phyloP scores from a whole-genome alignment of 2,888 invertebrate species.

The Lypha dubia region DNA sequence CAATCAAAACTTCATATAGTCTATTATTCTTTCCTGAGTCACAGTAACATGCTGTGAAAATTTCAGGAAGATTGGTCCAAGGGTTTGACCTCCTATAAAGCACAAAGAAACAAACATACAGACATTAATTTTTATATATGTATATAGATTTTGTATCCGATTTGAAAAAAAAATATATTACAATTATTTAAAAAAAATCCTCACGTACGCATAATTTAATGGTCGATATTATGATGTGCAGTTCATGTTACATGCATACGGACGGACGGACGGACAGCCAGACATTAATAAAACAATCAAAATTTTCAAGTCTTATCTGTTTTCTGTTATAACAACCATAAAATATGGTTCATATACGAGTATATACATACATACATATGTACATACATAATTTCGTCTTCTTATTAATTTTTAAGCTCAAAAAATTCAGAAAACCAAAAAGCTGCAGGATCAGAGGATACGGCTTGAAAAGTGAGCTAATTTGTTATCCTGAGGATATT shows the following conservation, averaged over 20 bases:
- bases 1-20: too few species aligned
- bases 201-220: conserved; percentile 72
- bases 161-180: conserved; percentile 60
- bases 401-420: background rate
- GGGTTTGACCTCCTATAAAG: too few species aligned
- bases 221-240: conserved; percentile 61
- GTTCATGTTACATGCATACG: conserved; percentile 53
- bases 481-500: too few species aligned
- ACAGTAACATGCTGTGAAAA: too few species aligned
- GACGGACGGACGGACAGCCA: conserved; percentile 21
- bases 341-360: conserved; percentile 65
- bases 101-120: too few species aligned
- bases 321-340: conserved; percentile 58
- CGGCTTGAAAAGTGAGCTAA: background rate
- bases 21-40: too few species aligned
- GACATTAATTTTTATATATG: too few species aligned
- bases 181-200: conserved; percentile 62
- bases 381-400: conserved; percentile 52
- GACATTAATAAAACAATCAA: conserved; percentile 62
- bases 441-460: background rate
- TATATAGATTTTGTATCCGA: conserved; percentile 11
- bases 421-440: background rate
- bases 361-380: conserved; percentile 55
- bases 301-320: conserved; percentile 39
- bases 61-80: too few species aligned